Percentiles rank a stretch among this genome's conserved stretches.
phyloP scores from a whole-genome alignment of 2,888 invertebrate genomes.

The Neoaliturus tenellus region DNA sequence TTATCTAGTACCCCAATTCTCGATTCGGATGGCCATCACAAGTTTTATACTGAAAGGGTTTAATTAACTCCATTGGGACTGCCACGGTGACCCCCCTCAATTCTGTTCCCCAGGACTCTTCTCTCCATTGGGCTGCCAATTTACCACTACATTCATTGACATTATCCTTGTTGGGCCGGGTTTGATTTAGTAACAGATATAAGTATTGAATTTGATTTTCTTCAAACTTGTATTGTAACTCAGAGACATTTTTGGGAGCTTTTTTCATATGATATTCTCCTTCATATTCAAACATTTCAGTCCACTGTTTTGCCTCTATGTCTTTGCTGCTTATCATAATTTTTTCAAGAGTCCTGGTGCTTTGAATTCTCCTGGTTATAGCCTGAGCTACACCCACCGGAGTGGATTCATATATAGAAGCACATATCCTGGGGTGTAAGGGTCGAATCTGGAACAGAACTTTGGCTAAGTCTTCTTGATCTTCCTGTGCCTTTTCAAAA shows the following conservation, averaged over 20 bases:
- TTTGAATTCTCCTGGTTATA: neutral
- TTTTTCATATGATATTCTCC: neutral
- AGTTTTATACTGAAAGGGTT: neutral
- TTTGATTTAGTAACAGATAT: neutral
- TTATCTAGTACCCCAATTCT: too few relatives aligned
- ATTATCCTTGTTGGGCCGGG: neutral
- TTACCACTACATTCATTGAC: neutral
- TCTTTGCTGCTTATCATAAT: neutral
- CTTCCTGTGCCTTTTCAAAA: neutral
- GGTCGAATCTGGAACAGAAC: neutral
- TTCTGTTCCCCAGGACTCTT: neutral
- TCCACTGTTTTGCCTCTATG: neutral
- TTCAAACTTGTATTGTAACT: neutral
- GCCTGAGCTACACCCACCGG: neutral
- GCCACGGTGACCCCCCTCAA: neutral
- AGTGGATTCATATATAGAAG: conserved; percentile 13
- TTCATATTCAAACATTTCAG: neutral
- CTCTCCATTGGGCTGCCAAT: neutral
- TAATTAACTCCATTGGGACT: neutral
- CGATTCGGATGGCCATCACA: neutral
- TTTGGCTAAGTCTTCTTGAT: neutral
- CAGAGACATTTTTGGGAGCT: neutral
- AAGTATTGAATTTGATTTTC: neutral
- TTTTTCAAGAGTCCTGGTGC: neutral
- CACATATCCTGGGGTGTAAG: neutral